A percentile compares a stretch with the other conserved stretches of the same genome.
Evolutionary conservation across 2,113 vertebrate species (phyloP).

Genomic region (Ifrita kowaldi): DNA sequence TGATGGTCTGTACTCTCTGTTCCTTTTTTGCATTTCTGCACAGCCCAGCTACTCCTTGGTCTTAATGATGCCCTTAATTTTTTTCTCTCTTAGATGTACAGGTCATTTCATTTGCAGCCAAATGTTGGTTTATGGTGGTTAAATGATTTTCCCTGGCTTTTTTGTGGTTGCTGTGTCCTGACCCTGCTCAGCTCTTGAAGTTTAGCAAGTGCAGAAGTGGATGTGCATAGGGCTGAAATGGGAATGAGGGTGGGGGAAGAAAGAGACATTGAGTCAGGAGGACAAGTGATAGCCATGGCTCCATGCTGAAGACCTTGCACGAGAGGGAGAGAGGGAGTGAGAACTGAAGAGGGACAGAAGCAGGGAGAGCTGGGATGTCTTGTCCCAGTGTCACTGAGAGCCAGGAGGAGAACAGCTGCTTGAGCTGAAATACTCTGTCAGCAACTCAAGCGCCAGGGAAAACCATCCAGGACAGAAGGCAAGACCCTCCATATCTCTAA

Average conservation of each 20-base stretch:
- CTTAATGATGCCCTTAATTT: neutral
- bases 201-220: neutral
- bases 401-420: neutral
- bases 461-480: neutral
- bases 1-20: neutral
- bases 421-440: fast-evolving
- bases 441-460: neutral
- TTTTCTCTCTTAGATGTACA: neutral
- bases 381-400: neutral
- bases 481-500: neutral
- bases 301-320: neutral
- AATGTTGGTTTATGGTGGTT: neutral
- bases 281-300: neutral
- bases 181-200: neutral
- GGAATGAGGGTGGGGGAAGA: neutral
- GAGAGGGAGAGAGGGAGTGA: neutral
- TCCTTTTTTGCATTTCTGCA: neutral
- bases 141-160: neutral
- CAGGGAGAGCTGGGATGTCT: neutral
- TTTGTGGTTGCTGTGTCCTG: neutral
- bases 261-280: neutral
- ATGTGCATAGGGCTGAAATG: neutral
- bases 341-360: neutral
- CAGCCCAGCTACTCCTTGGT: neutral
- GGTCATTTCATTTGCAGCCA: neutral